Evolutionary conservation across 2,888 invertebrate genomes (phyloP).

Genomic region (Hirtodrosophila cameraria): DNA sequence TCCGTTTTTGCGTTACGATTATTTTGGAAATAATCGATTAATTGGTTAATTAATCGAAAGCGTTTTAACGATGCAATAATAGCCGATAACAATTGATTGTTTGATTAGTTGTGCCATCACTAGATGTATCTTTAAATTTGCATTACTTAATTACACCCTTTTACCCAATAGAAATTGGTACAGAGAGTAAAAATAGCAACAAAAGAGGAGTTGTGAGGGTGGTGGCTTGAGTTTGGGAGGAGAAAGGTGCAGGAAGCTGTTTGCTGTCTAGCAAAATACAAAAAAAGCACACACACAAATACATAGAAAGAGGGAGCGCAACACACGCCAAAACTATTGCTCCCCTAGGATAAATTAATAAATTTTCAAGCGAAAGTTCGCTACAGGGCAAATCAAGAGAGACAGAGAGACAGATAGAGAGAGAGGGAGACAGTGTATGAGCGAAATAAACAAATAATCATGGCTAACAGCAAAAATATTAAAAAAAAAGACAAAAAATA

Average conservation of each 20-base stretch:
- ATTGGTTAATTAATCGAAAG: too few relatives aligned
- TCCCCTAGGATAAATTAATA: constrained; percentile 78
- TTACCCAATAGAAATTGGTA: too few relatives aligned
- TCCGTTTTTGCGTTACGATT: too few relatives aligned
- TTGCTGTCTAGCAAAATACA: constrained; percentile 61
- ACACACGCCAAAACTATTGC: constrained; percentile 71
- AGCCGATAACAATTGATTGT: too few relatives aligned
- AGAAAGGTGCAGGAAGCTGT: constrained; percentile 37
- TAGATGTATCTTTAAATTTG: too few relatives aligned
- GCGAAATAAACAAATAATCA: constrained; percentile 55
- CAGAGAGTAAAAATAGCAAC: constrained; percentile 4
- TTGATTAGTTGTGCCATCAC: too few relatives aligned
- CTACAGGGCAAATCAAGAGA: constrained; percentile 24
- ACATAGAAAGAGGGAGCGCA: not conserved
- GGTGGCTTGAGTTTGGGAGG: not conserved
- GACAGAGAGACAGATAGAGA: not conserved
- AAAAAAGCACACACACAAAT: not conserved
- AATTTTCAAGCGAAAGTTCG: constrained; percentile 71
- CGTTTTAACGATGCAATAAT: too few relatives aligned
- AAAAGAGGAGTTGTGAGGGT: not conserved
- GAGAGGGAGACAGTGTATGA: not conserved
- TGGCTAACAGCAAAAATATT: constrained; percentile 18
- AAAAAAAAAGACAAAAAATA: not conserved
- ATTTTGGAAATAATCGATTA: too few relatives aligned
- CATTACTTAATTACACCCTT: too few relatives aligned